Percentiles rank a stretch among this genome's conserved stretches.
Evolutionary conservation across 1,140 invertebrate species (phyloP).

Genomic region (Grapholita molesta): DNA sequence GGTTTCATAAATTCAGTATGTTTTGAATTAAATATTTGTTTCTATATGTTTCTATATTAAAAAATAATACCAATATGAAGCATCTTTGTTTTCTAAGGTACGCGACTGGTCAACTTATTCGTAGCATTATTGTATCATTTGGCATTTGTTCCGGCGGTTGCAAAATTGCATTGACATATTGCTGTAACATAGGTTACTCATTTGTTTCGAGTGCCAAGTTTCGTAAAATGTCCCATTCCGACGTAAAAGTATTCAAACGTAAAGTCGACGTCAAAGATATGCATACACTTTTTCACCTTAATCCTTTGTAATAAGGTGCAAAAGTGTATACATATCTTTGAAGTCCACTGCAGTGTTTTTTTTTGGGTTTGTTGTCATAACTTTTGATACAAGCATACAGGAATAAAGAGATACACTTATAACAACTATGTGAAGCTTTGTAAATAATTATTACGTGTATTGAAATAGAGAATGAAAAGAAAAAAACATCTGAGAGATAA

Average conservation of each 20-base stretch:
- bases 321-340: too few species aligned
- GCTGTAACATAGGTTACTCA: conserved; percentile 25
- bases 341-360: too few species aligned
- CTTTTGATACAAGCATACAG: too few species aligned
- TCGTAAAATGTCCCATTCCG: neutral
- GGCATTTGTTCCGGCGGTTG: conserved; percentile 44
- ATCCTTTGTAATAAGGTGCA: too few species aligned
- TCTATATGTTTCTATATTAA: neutral
- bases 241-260: neutral
- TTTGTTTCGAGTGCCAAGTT: conserved; percentile 23
- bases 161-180: conserved; percentile 32
- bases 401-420: too few species aligned
- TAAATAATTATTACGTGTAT: too few species aligned
- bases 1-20: too few species aligned
- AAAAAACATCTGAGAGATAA: neutral
- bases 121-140: conserved; percentile 35
- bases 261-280: too few species aligned
- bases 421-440: too few species aligned
- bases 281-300: too few species aligned
- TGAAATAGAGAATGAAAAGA: neutral
- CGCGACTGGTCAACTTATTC: conserved; percentile 18
- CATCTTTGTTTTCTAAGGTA: neutral
- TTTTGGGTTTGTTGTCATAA: too few species aligned
- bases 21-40: too few species aligned
- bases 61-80: neutral